Conservation (phyloP, 2,113 vertebrate species). For the mouse (Mus musculus) region DNA sequence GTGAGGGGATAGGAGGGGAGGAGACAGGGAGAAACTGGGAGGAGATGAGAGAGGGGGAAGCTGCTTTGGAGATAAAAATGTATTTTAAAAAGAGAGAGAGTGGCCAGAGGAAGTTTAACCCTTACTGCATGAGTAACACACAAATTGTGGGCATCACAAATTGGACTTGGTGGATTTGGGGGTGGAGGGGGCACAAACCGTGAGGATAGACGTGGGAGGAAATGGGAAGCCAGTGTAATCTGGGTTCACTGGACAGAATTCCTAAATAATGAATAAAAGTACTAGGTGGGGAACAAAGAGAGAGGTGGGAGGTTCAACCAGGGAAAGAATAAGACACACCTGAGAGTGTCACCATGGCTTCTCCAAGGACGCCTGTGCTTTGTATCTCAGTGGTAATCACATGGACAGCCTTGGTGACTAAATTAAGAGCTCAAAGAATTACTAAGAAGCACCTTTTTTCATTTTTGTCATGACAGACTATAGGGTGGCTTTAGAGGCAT, state of each 20-base stretch:
- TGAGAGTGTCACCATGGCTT: background rate
- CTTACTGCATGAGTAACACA: background rate
- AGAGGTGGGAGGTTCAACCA: background rate
- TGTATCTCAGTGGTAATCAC: background rate
- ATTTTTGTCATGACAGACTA: background rate
- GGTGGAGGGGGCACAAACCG: background rate
- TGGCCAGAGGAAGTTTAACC: too few relatives aligned
- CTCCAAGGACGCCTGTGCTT: background rate
- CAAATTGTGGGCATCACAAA: background rate
- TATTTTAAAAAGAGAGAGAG: too few relatives aligned
- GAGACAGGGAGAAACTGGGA: too few relatives aligned
- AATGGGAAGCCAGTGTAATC: background rate
- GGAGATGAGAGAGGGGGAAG: too few relatives aligned
- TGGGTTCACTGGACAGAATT: background rate
- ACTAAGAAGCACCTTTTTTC: background rate
- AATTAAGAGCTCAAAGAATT: background rate
- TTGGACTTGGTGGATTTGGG: background rate
- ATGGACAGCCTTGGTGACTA: background rate
- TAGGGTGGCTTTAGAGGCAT: too few relatives aligned
- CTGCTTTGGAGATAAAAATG: too few relatives aligned
- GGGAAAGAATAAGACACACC: background rate
- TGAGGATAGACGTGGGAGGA: background rate
- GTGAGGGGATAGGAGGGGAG: too few relatives aligned
- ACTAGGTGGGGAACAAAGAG: background rate
- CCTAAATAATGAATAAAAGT: background rate